phyloP scores from a whole-genome alignment of 1,140 invertebrate genomes.

The Lucilia cuprina region DNA sequence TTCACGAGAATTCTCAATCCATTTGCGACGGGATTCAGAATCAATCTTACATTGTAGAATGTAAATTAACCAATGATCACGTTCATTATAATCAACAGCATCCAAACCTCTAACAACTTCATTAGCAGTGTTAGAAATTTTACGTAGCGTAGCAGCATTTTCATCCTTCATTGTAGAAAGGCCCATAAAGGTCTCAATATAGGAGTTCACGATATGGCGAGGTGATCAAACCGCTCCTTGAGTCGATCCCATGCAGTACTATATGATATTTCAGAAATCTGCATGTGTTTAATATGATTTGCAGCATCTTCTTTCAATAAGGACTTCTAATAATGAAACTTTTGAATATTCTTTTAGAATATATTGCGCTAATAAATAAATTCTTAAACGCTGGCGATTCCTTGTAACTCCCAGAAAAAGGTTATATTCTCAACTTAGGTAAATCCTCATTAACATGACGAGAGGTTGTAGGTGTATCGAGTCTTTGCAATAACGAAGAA shows the following conservation, averaged over 20 bases:
- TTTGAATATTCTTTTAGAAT: slow-evolving; percentile 13
- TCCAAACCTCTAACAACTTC: slow-evolving; percentile 17
- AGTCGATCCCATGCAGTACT: slow-evolving; percentile 3
- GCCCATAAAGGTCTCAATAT: slow-evolving; percentile 6
- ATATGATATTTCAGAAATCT: neutral
- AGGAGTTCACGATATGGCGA: slow-evolving; percentile 23
- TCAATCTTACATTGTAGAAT: neutral
- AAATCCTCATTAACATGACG: neutral
- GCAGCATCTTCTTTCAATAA: slow-evolving; percentile 24
- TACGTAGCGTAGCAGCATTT: neutral
- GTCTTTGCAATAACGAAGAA: neutral
- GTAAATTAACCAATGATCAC: slow-evolving; percentile 12
- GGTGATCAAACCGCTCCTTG: slow-evolving; percentile 20
- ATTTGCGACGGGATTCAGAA: neutral
- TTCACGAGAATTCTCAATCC: neutral
- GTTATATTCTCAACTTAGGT: neutral
- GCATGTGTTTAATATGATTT: slow-evolving; percentile 20
- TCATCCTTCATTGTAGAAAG: neutral
- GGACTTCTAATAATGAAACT: slow-evolving; percentile 32
- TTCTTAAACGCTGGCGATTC: slow-evolving; percentile 11
- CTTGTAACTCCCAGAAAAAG: neutral
- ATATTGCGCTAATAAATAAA: slow-evolving; percentile 12
- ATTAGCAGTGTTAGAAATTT: neutral
- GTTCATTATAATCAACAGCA: neutral
- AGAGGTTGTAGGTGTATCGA: neutral